Conservation (phyloP, 2,888 invertebrate genomes). For the Apotomis betuletana region DNA sequence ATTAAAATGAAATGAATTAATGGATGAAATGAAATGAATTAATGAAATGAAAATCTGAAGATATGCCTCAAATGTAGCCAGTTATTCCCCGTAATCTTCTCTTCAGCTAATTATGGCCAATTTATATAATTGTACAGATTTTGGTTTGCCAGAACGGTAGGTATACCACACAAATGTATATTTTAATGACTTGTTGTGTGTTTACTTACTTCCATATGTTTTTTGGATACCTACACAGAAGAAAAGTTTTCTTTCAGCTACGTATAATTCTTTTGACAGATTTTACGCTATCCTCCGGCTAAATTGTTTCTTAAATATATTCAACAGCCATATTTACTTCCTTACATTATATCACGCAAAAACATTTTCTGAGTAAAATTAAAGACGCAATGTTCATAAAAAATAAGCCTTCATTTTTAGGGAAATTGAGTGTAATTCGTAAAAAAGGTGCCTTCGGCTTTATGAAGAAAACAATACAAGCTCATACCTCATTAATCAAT, state of each 20-base stretch:
- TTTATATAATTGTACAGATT: no score
- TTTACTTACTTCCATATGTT: no score
- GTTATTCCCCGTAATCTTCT: no score
- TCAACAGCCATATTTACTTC: constrained; percentile 30
- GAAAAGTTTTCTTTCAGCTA: neutral
- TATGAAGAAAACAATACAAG: constrained; percentile 62
- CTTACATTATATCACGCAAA: constrained; percentile 18
- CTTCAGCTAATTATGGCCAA: no score
- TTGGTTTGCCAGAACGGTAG: no score
- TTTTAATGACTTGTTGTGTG: no score
- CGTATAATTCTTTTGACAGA: neutral
- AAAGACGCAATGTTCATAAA: constrained; percentile 36
- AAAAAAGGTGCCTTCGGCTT: constrained; percentile 50
- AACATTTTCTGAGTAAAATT: constrained; percentile 36
- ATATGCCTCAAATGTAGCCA: no score
- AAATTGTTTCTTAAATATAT: constrained; percentile 42
- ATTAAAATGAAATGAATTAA: no score
- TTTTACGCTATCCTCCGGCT: neutral
- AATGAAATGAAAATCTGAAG: no score
- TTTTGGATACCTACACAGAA: neutral
- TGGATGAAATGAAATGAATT: no score
- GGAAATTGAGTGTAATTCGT: constrained; percentile 42
- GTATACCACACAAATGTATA: no score
- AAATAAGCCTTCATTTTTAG: constrained; percentile 42
- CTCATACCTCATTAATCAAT: constrained; percentile 65